Evolutionary conservation across 2,888 invertebrate genomes (phyloP), one percentile per base, ranked within the genome.

Genomic region (Tromatobia lineatoria): DNA sequence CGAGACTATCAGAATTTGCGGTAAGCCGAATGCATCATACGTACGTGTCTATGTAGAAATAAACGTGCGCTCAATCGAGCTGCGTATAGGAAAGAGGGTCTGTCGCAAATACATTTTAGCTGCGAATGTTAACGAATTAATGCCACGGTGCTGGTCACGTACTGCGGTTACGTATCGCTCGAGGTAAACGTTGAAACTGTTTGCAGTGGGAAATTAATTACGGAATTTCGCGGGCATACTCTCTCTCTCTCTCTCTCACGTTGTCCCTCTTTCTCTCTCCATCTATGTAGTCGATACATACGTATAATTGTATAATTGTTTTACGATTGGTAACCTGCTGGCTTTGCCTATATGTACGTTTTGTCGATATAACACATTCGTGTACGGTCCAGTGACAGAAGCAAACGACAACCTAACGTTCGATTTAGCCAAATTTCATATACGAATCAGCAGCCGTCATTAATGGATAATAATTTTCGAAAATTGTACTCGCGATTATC

Each of bases 231-330:
- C 75, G 57, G 57, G 67, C 13, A 66, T 38, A 80, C 29, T 76
- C 73, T 20, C 8, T 66, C 70, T 29, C 52, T 13, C 52, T 13
- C 52, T 42, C 61, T 50, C 75, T 47, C 57, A 20, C 54, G 8
- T 45, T 13, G 42, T 29, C 52, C 42, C 66, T 50, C 57, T 38
- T 47, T 73, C 52, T 29, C 4, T 18, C 71, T 20, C 18, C 29
- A 59, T 4, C 23, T 25, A 34, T 38, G 29, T 34, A 59, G 57
- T n/a, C 59, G 11, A 15, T 52, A 50, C 29, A 25, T 42, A 42
- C 47, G 80, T 64, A 90, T 91, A 91, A 92, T 91, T 91, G 89
- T 90, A 89, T 91, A 90, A 92, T 92, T 92, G 91, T 91, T 91
- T 90, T 91, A 90, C 91, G 91, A 91, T 90, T 90, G 84, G 87